These are phyloP conservation scores for Sinopyrophorus schimmeli DNA, from an alignment of 2,888 invertebrate species.

Conservation along the genomic window DNA sequence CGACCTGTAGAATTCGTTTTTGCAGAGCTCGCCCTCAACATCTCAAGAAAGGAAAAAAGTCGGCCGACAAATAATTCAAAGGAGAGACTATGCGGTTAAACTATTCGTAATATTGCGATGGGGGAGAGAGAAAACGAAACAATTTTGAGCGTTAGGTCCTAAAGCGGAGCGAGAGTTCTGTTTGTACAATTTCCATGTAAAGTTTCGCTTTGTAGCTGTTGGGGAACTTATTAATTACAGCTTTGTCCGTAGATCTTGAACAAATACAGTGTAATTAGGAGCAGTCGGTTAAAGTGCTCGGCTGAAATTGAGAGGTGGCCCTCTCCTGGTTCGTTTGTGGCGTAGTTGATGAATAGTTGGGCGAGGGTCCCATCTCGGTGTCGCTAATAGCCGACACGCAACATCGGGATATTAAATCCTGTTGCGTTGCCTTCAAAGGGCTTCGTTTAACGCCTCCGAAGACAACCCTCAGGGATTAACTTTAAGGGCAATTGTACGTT, in stretches of 20 bases:
- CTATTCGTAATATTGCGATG: too few relatives aligned
- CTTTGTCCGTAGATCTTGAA: constrained; percentile 23
- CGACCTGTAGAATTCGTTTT: too few relatives aligned
- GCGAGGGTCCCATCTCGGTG: constrained; percentile 21
- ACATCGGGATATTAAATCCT: constrained; percentile 29
- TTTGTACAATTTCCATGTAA: constrained; percentile 16
- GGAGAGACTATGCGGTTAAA: too few relatives aligned
- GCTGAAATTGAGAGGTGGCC: constrained; percentile 31
- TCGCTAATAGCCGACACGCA: constrained; percentile 28
- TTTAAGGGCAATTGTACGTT: too few relatives aligned
- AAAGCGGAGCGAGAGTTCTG: too few relatives aligned
- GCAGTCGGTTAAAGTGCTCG: constrained; percentile 21
- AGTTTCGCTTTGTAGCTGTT: constrained; percentile 18
- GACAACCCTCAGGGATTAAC: constrained; percentile 19
- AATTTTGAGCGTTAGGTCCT: too few relatives aligned
- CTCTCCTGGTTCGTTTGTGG: constrained; percentile 26
- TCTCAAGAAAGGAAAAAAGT: too few relatives aligned
- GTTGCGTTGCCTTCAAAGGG: constrained; percentile 24
- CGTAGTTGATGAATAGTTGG: constrained; percentile 30
- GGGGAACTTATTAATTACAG: constrained; percentile 26
- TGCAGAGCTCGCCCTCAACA: too few relatives aligned
- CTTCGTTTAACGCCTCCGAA: constrained; percentile 24
- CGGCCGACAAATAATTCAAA: too few relatives aligned
- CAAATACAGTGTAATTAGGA: constrained; percentile 28
- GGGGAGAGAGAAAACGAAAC: too few relatives aligned